A percentile compares a stretch with the other conserved stretches of the same genome.
Conservation (phyloP, 1,140 invertebrate species). For the Magallana ariakensis region DNA sequence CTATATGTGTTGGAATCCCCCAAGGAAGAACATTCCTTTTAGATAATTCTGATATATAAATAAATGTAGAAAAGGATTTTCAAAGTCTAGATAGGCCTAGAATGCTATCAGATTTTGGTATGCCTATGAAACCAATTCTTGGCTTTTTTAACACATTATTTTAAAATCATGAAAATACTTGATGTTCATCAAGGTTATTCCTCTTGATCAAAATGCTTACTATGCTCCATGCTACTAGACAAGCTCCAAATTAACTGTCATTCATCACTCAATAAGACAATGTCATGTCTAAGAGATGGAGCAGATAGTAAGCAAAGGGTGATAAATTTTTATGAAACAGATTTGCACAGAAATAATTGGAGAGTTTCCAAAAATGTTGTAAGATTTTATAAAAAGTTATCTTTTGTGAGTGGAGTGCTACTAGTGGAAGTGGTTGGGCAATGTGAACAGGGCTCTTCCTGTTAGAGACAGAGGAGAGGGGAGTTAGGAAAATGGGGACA, state of each 20-base stretch:
- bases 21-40: too few species aligned
- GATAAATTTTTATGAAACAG: background rate
- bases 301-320: background rate
- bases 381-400: slow-evolving; percentile 21
- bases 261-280: background rate
- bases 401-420: background rate
- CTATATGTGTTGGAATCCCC: too few species aligned
- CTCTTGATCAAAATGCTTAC: too few species aligned
- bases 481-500: slow-evolving; percentile 1
- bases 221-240: background rate
- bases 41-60: too few species aligned
- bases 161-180: too few species aligned
- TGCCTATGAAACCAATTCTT: too few species aligned
- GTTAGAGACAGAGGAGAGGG: background rate
- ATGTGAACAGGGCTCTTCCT: slow-evolving; percentile 18
- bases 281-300: background rate
- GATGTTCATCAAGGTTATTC: too few species aligned
- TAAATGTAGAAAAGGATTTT: too few species aligned
- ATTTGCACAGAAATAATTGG: slow-evolving; percentile 2
- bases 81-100: too few species aligned
- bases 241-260: background rate
- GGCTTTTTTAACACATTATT: too few species aligned
- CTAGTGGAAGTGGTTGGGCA: background rate
- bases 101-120: too few species aligned
- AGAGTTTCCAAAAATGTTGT: slow-evolving; percentile 18